phyloP scores from a whole-genome alignment of 2,113 vertebrate species.

The Tinamus guttatus region DNA sequence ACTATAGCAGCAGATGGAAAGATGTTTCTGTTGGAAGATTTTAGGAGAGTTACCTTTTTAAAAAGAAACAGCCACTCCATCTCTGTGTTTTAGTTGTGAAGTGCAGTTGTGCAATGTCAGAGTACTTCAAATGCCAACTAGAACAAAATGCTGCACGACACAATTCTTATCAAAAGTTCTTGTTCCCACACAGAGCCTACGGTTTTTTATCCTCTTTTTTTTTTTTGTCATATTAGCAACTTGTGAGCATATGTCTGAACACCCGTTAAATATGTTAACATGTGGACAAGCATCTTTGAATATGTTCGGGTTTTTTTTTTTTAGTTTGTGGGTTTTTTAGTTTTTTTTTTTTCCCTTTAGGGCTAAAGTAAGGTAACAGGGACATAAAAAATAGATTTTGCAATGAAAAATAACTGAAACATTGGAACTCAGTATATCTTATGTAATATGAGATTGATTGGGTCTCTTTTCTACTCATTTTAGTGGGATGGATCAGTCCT shows the following conservation, averaged over 20 bases:
- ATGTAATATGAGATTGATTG: not conserved
- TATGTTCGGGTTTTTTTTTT: not conserved
- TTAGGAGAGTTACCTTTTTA: constrained; percentile 25
- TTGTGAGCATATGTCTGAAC: not conserved
- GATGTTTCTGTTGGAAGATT: constrained; percentile 60
- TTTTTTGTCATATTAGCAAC: not conserved
- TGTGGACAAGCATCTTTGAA: not conserved
- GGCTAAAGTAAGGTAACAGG: not conserved
- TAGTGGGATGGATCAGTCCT: not conserved
- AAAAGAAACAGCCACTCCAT: not conserved
- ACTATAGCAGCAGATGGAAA: constrained; percentile 71
- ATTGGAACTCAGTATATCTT: not conserved
- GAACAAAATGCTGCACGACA: not conserved
- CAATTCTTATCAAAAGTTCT: not conserved
- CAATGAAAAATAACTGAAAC: not conserved
- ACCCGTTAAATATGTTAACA: not conserved
- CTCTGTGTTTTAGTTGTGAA: not conserved
- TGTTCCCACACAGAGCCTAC: not conserved
- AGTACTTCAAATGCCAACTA: not conserved
- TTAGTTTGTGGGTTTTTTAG: no score
- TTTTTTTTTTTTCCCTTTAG: not conserved
- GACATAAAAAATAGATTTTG: not conserved
- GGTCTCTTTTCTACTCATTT: not conserved
- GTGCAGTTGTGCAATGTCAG: not conserved
- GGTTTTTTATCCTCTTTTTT: not conserved